phyloP scores from a whole-genome alignment of 2,113 vertebrate genomes.

The Spilogale gracilis region DNA sequence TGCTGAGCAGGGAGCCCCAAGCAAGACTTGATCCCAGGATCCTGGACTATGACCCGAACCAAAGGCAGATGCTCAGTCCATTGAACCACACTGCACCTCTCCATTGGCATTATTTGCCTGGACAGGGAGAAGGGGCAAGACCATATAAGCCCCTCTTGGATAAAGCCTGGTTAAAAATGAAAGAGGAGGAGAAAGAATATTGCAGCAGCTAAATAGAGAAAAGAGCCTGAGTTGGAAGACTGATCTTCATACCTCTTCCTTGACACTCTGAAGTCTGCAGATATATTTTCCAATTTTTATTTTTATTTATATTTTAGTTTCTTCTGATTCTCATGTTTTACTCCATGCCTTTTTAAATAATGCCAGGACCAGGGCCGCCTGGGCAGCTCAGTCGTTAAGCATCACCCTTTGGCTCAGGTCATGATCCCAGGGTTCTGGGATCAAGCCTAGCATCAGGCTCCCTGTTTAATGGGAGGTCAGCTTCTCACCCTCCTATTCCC shows the following conservation, averaged over 20 bases:
- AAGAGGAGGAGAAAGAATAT: neutral
- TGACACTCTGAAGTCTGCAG: neutral
- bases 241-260: neutral
- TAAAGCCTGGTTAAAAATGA: neutral
- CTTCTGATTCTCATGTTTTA: neutral
- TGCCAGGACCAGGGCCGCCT: too few species aligned
- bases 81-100: neutral
- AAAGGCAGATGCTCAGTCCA: neutral
- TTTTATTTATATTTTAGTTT: neutral
- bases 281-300: neutral
- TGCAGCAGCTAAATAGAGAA: neutral
- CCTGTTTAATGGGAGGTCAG: too few species aligned
- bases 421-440: too few species aligned
- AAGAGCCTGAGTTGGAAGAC: rapidly evolving
- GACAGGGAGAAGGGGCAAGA: neutral
- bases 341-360: neutral
- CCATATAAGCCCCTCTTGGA: rapidly evolving
- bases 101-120: neutral
- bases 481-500: too few species aligned
- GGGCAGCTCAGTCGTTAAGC: too few species aligned
- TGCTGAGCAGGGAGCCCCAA: neutral
- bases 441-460: too few species aligned
- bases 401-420: too few species aligned
- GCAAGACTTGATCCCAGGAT: neutral
- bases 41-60: neutral